These are phyloP conservation scores for Brachionus manjavacas DNA, from an alignment of 1,140 invertebrate genomes.

Conservation along the genomic window DNA sequence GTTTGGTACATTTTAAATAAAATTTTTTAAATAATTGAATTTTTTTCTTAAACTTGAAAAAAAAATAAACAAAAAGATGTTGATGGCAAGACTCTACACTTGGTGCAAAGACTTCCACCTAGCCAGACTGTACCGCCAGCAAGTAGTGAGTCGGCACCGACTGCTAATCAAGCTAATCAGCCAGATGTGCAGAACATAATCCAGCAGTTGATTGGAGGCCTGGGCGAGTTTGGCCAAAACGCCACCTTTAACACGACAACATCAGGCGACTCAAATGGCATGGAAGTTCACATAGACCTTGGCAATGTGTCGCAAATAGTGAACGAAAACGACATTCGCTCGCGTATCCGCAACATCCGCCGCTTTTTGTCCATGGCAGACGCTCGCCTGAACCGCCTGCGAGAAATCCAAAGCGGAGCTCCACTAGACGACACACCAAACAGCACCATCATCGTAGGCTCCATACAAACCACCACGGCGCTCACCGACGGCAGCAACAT, in stretches of 20 bases:
- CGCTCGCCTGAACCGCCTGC: conserved; percentile 49
- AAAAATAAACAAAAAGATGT: conserved; percentile 65
- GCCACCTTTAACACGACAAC: conserved; percentile 50
- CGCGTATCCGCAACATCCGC: conserved; percentile 50
- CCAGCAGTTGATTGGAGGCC: conserved; percentile 50
- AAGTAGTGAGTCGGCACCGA: conserved; percentile 40
- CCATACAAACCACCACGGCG: conserved; percentile 35
- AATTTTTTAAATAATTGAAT: background rate
- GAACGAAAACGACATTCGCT: conserved; percentile 50
- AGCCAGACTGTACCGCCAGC: background rate
- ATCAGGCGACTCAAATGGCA: conserved; percentile 51
- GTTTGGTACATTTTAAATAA: conserved; percentile 66
- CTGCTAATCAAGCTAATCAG: conserved; percentile 45
- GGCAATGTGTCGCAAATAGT: conserved; percentile 48
- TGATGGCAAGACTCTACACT: conserved; percentile 82
- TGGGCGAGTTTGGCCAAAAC: conserved; percentile 55
- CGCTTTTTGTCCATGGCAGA: conserved; percentile 52
- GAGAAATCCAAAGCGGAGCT: conserved; percentile 42
- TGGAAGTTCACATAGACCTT: conserved; percentile 58
- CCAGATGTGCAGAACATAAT: conserved; percentile 48
- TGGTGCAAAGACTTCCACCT: conserved; percentile 77
- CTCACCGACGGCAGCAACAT: conserved; percentile 29
- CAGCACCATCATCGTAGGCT: conserved; percentile 33
- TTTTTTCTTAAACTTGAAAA: background rate
- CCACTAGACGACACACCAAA: conserved; percentile 13